Conservation (phyloP, 1,140 invertebrate genomes). For the Hetaerina americana region DNA sequence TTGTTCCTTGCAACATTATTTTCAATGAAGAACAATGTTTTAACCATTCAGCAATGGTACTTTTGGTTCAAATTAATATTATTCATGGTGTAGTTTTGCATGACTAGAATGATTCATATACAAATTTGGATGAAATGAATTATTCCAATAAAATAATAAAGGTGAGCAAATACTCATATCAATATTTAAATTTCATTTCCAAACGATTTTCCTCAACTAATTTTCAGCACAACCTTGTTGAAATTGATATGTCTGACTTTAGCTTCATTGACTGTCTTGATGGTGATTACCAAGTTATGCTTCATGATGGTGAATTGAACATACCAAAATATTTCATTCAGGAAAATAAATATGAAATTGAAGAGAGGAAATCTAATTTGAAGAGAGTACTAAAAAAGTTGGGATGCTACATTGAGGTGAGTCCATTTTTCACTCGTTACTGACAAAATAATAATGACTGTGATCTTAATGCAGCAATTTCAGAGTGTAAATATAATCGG, state of each 20-base stretch:
- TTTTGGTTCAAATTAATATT: no score
- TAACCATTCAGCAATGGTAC: no score
- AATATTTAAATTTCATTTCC: no score
- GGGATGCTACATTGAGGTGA: slow-evolving; percentile 48
- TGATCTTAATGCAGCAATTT: no score
- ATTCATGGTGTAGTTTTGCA: not conserved
- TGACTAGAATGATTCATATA: not conserved
- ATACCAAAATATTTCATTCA: slow-evolving; percentile 54
- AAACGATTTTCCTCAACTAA: no score
- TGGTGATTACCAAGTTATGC: slow-evolving; percentile 38
- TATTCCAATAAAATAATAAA: no score
- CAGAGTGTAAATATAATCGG: not conserved
- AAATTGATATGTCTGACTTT: slow-evolving; percentile 71
- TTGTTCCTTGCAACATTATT: no score
- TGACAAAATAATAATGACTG: not conserved
- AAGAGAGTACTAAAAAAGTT: slow-evolving; percentile 48
- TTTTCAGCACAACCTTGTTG: slow-evolving; percentile 73
- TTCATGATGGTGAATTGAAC: slow-evolving; percentile 46
- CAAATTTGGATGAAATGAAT: slow-evolving; percentile 24
- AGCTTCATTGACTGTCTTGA: slow-evolving; percentile 74
- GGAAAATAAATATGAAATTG: slow-evolving; percentile 47
- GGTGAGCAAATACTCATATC: no score
- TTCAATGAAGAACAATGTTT: no score
- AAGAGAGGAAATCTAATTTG: slow-evolving; percentile 43
- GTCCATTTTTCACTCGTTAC: no score